phyloP scores from a whole-genome alignment of 2,797 vertebrate species.

The Muscicapa striata region DNA sequence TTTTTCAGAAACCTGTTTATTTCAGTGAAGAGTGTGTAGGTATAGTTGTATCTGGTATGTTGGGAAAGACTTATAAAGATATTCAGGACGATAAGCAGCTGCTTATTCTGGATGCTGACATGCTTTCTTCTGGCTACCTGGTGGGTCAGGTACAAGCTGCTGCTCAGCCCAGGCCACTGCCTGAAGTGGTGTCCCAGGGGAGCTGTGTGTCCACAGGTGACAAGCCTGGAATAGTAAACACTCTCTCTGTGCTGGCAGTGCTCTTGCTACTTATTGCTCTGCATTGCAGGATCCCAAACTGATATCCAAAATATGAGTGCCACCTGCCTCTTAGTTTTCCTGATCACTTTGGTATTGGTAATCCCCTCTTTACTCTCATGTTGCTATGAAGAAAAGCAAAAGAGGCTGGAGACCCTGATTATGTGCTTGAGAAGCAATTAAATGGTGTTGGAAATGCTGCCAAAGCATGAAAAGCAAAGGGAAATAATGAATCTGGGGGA shows the following conservation, averaged over 20 bases:
- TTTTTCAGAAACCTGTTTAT: not conserved
- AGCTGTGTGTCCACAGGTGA: not conserved
- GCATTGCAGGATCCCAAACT: not conserved
- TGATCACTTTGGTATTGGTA: not conserved
- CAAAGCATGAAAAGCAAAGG: constrained; percentile 13
- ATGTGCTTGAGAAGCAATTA: not conserved
- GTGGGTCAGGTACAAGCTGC: not conserved
- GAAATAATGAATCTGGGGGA: not conserved
- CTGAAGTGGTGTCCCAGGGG: not conserved
- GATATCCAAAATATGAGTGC: not conserved
- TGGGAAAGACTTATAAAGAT: not conserved
- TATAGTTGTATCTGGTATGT: not conserved
- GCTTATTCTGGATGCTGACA: not conserved
- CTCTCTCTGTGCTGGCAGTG: not conserved
- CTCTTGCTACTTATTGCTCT: not conserved
- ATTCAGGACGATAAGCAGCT: not conserved
- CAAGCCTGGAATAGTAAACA: not conserved
- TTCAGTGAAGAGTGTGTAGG: not conserved
- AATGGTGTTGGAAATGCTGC: constrained; percentile 17
- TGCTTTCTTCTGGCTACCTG: not conserved
- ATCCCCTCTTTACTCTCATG: not conserved
- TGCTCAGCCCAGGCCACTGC: not conserved
- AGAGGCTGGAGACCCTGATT: not conserved
- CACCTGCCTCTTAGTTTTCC: not conserved
- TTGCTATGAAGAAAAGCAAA: not conserved